Evolutionary conservation across 1,140 invertebrate genomes (phyloP).

Genomic region (Globodera rostochiensis): DNA sequence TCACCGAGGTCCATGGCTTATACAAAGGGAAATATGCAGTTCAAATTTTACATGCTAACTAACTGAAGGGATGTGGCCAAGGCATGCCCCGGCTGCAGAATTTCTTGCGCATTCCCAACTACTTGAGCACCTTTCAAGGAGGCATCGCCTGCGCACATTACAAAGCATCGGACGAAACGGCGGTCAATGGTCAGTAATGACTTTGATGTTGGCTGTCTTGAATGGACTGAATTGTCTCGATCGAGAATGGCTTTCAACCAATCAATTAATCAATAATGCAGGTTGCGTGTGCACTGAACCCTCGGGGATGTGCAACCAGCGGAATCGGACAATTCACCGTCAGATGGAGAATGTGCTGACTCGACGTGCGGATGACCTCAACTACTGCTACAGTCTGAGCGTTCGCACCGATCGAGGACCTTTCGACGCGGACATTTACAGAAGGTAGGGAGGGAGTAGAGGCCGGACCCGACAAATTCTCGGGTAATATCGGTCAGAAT

Average conservation of each 20-base stretch:
- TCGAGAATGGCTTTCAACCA: no score
- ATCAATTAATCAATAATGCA: constrained; percentile 22
- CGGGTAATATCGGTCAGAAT: no score
- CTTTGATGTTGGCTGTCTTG: not conserved
- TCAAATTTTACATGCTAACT: not conserved
- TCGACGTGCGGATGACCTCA: constrained; percentile 52
- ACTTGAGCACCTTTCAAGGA: constrained; percentile 45
- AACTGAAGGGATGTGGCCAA: constrained; percentile 56
- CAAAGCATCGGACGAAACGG: constrained; percentile 52
- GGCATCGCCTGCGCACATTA: constrained; percentile 52
- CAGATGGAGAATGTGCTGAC: constrained; percentile 61
- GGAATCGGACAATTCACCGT: constrained; percentile 56
- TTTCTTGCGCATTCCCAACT: constrained; percentile 57
- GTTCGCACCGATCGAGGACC: constrained; percentile 49
- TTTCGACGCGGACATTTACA: constrained; percentile 60
- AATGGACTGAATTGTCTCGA: not conserved
- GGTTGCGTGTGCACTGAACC: constrained; percentile 63
- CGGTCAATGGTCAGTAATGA: constrained; percentile 13
- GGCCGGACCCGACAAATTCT: not conserved
- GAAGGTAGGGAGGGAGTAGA: constrained; percentile 44
- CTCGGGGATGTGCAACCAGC: constrained; percentile 59
- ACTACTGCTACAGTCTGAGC: constrained; percentile 63
- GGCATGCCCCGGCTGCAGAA: constrained; percentile 59
- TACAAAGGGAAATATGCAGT: not conserved
- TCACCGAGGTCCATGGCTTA: not conserved